These are phyloP conservation scores for Oophaga pumilio DNA, from an alignment of 2,113 vertebrate species.

Conservation along the genomic window DNA sequence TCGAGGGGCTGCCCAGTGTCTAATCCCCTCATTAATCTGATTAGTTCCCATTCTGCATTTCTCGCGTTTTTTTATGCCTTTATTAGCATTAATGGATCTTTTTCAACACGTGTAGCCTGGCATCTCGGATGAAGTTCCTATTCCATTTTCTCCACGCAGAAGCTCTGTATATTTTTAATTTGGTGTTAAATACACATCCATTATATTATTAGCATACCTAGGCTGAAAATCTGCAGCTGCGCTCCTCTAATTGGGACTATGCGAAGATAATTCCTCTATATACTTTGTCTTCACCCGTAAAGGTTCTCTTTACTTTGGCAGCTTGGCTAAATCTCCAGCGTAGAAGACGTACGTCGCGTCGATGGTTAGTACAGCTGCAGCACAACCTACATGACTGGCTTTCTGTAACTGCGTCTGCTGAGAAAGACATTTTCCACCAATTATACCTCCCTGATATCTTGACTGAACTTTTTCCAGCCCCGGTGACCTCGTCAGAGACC, in stretches of 20 bases:
- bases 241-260: slow-evolving; percentile 1
- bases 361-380: slow-evolving; percentile 10
- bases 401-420: background rate
- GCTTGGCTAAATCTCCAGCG: background rate
- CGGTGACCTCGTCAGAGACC: background rate
- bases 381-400: background rate
- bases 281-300: slow-evolving; percentile 45
- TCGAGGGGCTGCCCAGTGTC: no score
- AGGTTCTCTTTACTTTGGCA: slow-evolving; percentile 47
- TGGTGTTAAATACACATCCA: slow-evolving; percentile 25
- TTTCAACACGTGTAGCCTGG: background rate
- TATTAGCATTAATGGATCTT: background rate
- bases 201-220: slow-evolving; percentile 42
- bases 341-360: background rate
- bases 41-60: background rate
- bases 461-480: slow-evolving; percentile 10
- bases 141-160: background rate
- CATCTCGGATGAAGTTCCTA: background rate
- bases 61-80: background rate
- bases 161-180: slow-evolving; percentile 28
- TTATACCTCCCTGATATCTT: background rate
- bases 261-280: slow-evolving; percentile 30
- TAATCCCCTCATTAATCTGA: background rate
- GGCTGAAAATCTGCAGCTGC: slow-evolving; percentile 28
- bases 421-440: slow-evolving; percentile 32